A percentile compares a stretch with the other conserved stretches of the same genome.
Conservation (phyloP, 1,140 invertebrate genomes). For the Drosophila lowei region DNA sequence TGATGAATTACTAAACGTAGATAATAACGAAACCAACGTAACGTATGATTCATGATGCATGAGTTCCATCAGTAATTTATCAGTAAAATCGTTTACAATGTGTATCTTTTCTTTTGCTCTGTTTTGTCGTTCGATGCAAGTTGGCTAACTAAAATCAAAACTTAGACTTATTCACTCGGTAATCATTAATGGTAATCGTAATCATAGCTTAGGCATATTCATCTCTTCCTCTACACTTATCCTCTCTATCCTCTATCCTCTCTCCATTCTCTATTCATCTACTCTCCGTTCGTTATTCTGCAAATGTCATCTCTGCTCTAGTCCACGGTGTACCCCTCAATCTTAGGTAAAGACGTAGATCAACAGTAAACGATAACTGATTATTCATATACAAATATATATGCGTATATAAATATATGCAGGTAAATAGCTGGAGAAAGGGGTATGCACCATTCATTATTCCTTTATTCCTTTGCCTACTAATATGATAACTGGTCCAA, state of each 20-base stretch:
- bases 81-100: conserved; percentile 51
- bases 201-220: conserved; percentile 63
- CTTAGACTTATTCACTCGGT: conserved; percentile 59
- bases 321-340: conserved; percentile 43
- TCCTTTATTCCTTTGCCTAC: conserved; percentile 63
- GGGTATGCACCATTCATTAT: conserved; percentile 76
- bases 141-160: conserved; percentile 56
- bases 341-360: conserved; percentile 59
- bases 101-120: conserved; percentile 12
- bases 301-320: conserved; percentile 29
- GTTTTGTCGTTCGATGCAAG: conserved; percentile 55
- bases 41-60: conserved; percentile 27
- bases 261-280: conserved; percentile 10
- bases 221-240: conserved; percentile 26
- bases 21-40: conserved; percentile 32
- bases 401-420: conserved; percentile 35
- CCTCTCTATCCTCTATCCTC: conserved; percentile 10
- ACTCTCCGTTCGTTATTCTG: conserved; percentile 6
- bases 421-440: conserved; percentile 51
- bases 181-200: conserved; percentile 56
- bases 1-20: conserved; percentile 37
- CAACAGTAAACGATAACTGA: conserved; percentile 62
- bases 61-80: conserved; percentile 41
- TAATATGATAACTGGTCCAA: conserved; percentile 79
- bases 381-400: conserved; percentile 41